These are phyloP conservation scores for Melanostigma gelatinosum DNA, from an alignment of 2,113 vertebrate species.

Conservation along the genomic window DNA sequence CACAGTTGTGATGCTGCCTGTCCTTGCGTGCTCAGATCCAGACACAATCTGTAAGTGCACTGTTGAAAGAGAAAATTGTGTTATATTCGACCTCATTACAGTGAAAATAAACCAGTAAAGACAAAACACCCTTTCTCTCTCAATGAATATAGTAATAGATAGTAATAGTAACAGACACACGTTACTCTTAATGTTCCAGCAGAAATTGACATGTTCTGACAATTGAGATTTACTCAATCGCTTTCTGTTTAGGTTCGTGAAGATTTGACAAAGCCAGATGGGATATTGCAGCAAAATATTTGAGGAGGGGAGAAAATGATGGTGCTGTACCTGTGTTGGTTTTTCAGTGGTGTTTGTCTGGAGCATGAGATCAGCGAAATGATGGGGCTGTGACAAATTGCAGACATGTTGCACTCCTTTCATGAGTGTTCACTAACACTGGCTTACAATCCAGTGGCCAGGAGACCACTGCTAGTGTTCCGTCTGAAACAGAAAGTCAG, in stretches of 20 bases:
- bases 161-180: too few relatives aligned
- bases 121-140: not conserved
- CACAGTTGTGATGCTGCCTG: not conserved
- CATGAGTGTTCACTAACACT: not conserved
- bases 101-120: not conserved
- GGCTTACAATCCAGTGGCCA: not conserved
- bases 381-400: constrained; percentile 4
- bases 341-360: constrained; percentile 18
- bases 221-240: not conserved
- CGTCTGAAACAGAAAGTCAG: too few relatives aligned
- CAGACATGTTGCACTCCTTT: constrained; percentile 1
- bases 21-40: not conserved
- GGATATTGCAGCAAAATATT: not conserved
- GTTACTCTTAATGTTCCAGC: not conserved
- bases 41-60: not conserved
- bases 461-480: too few relatives aligned
- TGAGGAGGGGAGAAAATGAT: not conserved
- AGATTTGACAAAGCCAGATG: not conserved
- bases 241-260: not conserved
- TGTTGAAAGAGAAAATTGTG: not conserved
- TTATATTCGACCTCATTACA: not conserved
- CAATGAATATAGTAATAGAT: not conserved
- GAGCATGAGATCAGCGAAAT: constrained; percentile 18
- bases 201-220: not conserved
- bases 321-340: not conserved